phyloP scores from a whole-genome alignment of 2,113 vertebrate species.

The Nansenia antarctica region DNA sequence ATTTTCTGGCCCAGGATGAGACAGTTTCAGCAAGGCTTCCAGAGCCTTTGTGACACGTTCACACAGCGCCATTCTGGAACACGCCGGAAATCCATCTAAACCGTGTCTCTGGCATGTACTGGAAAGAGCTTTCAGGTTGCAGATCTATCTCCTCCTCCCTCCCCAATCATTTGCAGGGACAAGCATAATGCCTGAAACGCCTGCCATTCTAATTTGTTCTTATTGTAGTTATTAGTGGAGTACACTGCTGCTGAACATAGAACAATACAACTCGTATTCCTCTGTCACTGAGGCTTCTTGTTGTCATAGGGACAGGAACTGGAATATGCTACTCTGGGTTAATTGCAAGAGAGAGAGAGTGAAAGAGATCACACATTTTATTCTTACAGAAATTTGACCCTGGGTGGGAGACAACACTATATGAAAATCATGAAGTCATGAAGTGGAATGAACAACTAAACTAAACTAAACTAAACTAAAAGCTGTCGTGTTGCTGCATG shows the following conservation, averaged over 20 bases:
- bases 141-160: neutral
- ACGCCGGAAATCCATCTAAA: slow-evolving; percentile 2
- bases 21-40: neutral
- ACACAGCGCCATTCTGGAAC: neutral
- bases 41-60: slow-evolving; percentile 4
- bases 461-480: too few relatives aligned
- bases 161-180: neutral
- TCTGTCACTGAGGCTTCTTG: neutral
- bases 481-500: neutral
- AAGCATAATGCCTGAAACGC: neutral
- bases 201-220: neutral
- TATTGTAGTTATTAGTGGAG: slow-evolving; percentile 6
- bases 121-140: neutral
- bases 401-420: too few relatives aligned
- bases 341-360: slow-evolving; percentile 31
- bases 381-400: too few relatives aligned
- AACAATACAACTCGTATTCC: neutral
- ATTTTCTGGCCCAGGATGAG: slow-evolving; percentile 3
- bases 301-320: neutral
- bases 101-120: neutral
- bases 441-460: too few relatives aligned
- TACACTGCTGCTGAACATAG: neutral
- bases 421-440: too few relatives aligned
- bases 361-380: too few relatives aligned
- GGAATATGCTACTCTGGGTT: neutral